Conservation (phyloP, 2,888 invertebrate species). For the Saturnia japonica region DNA sequence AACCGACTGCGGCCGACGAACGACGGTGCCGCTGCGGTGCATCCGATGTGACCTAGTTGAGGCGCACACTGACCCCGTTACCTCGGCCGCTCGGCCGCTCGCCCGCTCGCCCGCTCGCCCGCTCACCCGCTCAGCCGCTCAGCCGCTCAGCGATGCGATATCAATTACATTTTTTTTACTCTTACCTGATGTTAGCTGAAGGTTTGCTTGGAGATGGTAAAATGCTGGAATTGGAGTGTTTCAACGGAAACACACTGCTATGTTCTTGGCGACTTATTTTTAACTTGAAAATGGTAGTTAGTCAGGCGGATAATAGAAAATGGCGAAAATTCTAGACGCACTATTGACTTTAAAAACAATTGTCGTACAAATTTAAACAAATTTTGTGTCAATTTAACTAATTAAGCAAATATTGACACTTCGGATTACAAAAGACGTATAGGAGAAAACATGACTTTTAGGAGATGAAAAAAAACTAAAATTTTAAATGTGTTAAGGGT, state of each 20-base stretch:
- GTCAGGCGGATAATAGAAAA: not conserved
- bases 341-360: not conserved
- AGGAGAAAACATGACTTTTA: too few relatives aligned
- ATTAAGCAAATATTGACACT: too few relatives aligned
- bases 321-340: not conserved
- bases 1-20: constrained; percentile 39
- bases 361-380: not conserved
- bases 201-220: not conserved
- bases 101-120: constrained; percentile 36
- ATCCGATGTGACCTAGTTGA: constrained; percentile 76
- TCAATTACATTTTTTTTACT: constrained; percentile 5
- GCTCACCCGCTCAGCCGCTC: constrained; percentile 37
- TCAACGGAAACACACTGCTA: too few relatives aligned
- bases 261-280: too few relatives aligned
- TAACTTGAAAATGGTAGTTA: too few relatives aligned
- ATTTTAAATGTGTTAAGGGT: too few relatives aligned
- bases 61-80: constrained; percentile 68
- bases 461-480: too few relatives aligned
- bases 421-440: too few relatives aligned
- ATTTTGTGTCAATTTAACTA: too few relatives aligned
- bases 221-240: not conserved
- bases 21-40: constrained; percentile 40
- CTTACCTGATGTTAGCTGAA: not conserved
- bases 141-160: constrained; percentile 34
- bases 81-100: constrained; percentile 38